A percentile compares a stretch with the other conserved stretches of the same genome.
phyloP scores from a whole-genome alignment of 1,140 invertebrate species.

The Ceratina calcarata region DNA sequence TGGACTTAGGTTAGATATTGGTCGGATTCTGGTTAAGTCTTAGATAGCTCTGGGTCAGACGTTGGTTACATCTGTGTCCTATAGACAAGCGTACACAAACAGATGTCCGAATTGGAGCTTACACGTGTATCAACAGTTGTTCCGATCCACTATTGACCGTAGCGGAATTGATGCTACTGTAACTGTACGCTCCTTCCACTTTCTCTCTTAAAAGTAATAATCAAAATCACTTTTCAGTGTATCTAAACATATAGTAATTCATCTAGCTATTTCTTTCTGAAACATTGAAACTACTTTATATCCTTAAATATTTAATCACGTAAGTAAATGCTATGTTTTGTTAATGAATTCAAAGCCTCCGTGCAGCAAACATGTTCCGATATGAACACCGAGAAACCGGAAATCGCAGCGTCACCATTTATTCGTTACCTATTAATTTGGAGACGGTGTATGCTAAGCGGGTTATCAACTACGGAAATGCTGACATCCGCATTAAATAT shows the following conservation, averaged over 20 bases:
- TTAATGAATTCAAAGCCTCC: no score
- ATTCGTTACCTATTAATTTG: neutral
- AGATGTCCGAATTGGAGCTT: slow-evolving; percentile 40
- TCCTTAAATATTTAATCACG: no score
- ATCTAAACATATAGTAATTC: neutral
- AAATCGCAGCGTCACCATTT: no score
- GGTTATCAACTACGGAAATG: neutral
- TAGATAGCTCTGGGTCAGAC: slow-evolving; percentile 48
- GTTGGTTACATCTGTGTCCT: slow-evolving; percentile 30
- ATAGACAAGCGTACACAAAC: slow-evolving; percentile 34
- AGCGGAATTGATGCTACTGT: neutral
- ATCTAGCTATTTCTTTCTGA: no score
- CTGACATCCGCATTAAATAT: slow-evolving; percentile 14
- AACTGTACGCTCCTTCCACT: neutral
- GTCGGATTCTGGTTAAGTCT: slow-evolving; percentile 43
- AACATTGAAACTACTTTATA: no score
- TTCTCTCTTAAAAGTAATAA: neutral
- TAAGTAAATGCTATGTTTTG: no score
- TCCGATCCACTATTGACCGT: neutral
- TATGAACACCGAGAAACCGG: no score
- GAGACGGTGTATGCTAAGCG: neutral
- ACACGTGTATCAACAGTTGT: slow-evolving; percentile 44
- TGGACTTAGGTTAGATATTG: slow-evolving; percentile 36
- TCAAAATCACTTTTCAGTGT: neutral
- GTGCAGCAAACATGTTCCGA: no score